Evolutionary conservation across 2,888 invertebrate species (phyloP).

Genomic region (Hipparchia semele): DNA sequence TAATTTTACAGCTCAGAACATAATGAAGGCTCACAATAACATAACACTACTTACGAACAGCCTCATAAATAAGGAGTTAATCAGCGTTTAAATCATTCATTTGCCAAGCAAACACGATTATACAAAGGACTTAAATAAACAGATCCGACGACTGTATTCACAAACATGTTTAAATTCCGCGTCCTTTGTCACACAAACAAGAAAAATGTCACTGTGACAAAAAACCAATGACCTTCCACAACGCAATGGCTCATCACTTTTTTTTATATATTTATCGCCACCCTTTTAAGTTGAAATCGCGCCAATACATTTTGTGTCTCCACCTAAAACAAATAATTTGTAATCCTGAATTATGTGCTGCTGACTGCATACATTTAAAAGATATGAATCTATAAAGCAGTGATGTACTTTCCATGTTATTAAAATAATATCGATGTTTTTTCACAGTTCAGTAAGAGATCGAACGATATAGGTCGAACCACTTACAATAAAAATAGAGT

Average conservation of each 20-base stretch:
- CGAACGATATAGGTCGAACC: background rate
- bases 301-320: slow-evolving; percentile 79
- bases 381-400: slow-evolving; percentile 79
- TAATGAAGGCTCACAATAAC: slow-evolving; percentile 36
- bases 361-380: slow-evolving; percentile 82
- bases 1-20: slow-evolving; percentile 27
- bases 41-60: slow-evolving; percentile 45
- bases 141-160: slow-evolving; percentile 57
- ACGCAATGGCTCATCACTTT: slow-evolving; percentile 69
- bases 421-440: slow-evolving; percentile 48
- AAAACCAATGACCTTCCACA: slow-evolving; percentile 59
- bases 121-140: slow-evolving; percentile 63
- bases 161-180: slow-evolving; percentile 64
- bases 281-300: slow-evolving; percentile 79
- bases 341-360: slow-evolving; percentile 82
- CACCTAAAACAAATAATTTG: slow-evolving; percentile 83
- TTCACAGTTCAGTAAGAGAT: background rate
- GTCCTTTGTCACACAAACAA: slow-evolving; percentile 69
- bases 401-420: slow-evolving; percentile 51
- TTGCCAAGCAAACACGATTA: slow-evolving; percentile 58
- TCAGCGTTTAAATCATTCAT: slow-evolving; percentile 70
- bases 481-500: slow-evolving; percentile 8
- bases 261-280: slow-evolving; percentile 75
- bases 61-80: slow-evolving; percentile 54
- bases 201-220: slow-evolving; percentile 57